A percentile compares a stretch with the other conserved stretches of the same genome.
These are phyloP conservation scores for Carcharodon carcharias DNA, from an alignment of 2,797 vertebrate genomes.

Conservation along the genomic window DNA sequence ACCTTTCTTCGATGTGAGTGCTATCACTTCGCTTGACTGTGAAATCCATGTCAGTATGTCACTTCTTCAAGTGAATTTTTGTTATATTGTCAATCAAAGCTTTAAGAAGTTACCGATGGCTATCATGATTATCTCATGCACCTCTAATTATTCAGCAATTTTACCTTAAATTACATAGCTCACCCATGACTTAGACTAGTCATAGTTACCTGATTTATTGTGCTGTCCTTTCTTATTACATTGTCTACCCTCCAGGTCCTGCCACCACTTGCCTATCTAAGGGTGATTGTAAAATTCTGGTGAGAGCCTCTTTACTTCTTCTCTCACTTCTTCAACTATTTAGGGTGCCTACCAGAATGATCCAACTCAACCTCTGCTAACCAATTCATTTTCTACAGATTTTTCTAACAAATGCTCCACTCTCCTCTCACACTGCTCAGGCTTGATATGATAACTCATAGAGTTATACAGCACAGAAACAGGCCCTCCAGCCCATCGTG, in stretches of 20 bases:
- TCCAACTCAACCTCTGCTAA: not conserved
- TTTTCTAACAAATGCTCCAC: not conserved
- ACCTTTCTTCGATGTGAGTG: no score
- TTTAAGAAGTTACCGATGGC: not conserved
- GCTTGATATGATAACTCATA: not conserved
- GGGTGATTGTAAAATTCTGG: not conserved
- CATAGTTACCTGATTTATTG: not conserved
- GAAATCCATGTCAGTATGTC: not conserved
- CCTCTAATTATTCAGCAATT: not conserved
- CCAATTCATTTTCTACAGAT: not conserved
- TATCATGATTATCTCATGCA: not conserved
- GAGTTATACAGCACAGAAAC: no score
- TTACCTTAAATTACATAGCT: not conserved
- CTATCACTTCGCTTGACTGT: no score
- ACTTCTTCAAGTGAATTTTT: not conserved
- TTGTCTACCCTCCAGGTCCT: not conserved
- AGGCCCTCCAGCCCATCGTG: no score
- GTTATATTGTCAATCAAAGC: not conserved
- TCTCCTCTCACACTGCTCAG: not conserved
- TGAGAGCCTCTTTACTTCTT: not conserved
- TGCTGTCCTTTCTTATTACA: not conserved
- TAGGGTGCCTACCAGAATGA: not conserved
- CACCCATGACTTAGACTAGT: not conserved
- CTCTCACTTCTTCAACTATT: not conserved
- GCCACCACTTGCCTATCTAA: not conserved